Base-by-base conservation (phyloP, 1,140 invertebrate genomes). In the Rhopalosiphum maidis region DNA sequence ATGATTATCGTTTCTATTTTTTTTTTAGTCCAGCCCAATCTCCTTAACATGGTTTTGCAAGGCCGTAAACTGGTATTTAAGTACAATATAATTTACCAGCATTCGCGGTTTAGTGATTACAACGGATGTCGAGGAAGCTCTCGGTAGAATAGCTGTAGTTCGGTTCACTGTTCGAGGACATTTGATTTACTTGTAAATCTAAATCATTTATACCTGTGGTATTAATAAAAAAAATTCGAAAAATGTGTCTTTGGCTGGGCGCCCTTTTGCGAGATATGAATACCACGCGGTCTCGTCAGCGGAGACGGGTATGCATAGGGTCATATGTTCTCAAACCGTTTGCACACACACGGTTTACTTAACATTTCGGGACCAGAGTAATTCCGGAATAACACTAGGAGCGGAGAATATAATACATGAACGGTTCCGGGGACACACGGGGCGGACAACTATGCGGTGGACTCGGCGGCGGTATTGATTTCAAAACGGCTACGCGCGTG, bases 391-490 rank as follows among this genome's bases (percentile, higher is more conserved):
- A 41, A 37, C 82, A 41, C 82, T 41, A 25, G 37, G 9, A 85
- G 82, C 23, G 35, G 82, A 85, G 82, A 41, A 85, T 41, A 85
- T 35, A n/a, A 77, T n/a, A 77, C 18, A 68, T 68, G 60, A n/a
- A 68, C 30, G 60, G 60, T 23, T 83, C 83, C 83, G 37, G 21
- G 41, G 85, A 23, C 43, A n/a, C 85, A 68, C 46, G 86, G 46
- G 30, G 86, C 46, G 18, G 86, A 51, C 88, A 89, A 89, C n/a
- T 37, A 60, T 60, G 37, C 88, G 88, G 51, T 35, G n/a, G 54
- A 55, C 88, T 55, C 35, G 88, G 37, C 54, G 35, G 54, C 11
- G 88, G 88, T 90, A 90, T 90, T 90, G 88, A 90, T 90, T 90
- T 90, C 51, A 90, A 90, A 55, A 90, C 88, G 88, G 37, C 88